These are phyloP conservation scores for Hippopotamus amphibius DNA, from an alignment of 2,113 vertebrate genomes.

Conservation along the genomic window DNA sequence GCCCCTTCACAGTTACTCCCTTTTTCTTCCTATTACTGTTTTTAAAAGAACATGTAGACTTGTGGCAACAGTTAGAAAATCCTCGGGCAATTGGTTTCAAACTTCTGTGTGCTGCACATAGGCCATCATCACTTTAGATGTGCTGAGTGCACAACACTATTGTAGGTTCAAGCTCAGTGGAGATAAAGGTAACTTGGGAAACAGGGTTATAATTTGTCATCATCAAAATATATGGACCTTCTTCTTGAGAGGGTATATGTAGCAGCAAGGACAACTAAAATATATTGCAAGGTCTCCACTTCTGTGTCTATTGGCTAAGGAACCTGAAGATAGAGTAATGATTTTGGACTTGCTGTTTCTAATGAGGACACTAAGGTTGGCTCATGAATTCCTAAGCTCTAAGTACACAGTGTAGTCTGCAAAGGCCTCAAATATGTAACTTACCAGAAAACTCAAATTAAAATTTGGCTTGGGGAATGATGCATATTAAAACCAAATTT, in stretches of 20 bases:
- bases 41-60: neutral
- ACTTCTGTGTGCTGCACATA: neutral
- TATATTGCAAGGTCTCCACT: conserved; percentile 12
- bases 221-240: conserved; percentile 50
- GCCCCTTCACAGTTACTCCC: neutral
- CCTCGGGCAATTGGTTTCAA: neutral
- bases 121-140: neutral
- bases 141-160: neutral
- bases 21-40: neutral
- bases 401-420: neutral
- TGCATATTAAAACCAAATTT: conserved; percentile 66
- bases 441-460: conserved; percentile 50
- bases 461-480: conserved; percentile 52
- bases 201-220: conserved; percentile 13
- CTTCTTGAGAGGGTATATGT: neutral
- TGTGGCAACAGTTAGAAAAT: neutral
- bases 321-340: neutral
- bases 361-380: conserved; percentile 49
- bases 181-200: conserved; percentile 45
- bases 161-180: neutral
- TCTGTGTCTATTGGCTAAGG: neutral
- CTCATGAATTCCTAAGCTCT: conserved; percentile 53
- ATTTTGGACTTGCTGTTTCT: conserved; percentile 64
- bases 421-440: conserved; percentile 5
- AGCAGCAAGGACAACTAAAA: conserved; percentile 40